Conservation (phyloP, 2,797 vertebrate species). For the Dromococcyx pavoninus region DNA sequence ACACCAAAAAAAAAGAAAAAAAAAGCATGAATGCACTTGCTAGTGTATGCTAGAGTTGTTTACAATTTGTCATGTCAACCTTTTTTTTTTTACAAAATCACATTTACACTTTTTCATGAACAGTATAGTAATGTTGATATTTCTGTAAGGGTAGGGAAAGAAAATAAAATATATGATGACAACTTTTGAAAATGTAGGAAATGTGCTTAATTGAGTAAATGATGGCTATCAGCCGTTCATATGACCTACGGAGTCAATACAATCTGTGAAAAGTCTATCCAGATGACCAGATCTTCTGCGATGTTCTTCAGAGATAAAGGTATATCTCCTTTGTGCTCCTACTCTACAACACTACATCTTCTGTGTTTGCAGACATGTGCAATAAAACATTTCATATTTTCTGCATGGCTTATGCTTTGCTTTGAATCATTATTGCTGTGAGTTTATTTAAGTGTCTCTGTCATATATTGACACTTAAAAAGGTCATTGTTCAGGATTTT, state of each 20-base stretch:
- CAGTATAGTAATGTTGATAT: constrained; percentile 5
- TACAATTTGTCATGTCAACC: background rate
- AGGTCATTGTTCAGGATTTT: background rate
- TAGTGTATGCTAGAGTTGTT: background rate
- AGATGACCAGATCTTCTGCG: constrained; percentile 34
- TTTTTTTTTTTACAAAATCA: background rate
- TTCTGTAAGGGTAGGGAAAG: background rate
- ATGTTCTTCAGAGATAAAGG: constrained; percentile 36
- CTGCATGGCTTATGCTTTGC: background rate
- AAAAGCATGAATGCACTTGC: background rate
- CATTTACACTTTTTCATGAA: constrained; percentile 2
- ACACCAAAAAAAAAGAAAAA: background rate
- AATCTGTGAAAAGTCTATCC: constrained; percentile 55
- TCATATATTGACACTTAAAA: background rate
- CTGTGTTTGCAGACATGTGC: background rate
- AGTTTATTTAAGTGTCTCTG: background rate
- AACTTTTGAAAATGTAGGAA: constrained; percentile 28
- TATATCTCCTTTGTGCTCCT: background rate
- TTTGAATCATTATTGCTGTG: background rate
- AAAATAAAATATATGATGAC: constrained; percentile 38
- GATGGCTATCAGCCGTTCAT: constrained; percentile 23
- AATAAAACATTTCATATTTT: background rate
- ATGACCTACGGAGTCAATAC: background rate
- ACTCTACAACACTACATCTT: background rate
- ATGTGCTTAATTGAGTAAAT: background rate